Base-by-base conservation (phyloP, 2,113 vertebrate species). In the Psettodes erumei region DNA sequence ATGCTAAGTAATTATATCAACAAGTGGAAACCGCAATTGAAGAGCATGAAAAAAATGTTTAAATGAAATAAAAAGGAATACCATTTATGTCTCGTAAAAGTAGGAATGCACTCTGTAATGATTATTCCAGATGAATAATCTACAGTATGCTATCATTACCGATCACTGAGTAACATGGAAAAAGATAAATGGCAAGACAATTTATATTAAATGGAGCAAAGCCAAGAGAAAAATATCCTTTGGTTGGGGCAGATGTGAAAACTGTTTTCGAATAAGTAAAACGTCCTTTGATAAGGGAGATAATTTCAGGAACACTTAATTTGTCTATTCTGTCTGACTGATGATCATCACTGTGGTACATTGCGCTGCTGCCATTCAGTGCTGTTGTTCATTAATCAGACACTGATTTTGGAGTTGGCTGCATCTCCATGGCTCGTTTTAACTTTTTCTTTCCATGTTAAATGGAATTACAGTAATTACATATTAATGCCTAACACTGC, bases 321-420 rank as follows among this genome's bases (percentile, higher is more conserved):
- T 15, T 53, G 32, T 40, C 63, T n/a, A 21, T 37, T 40, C 27
- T n/a, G n/a, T 48, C 53, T 71, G 66, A 63, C 7, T 73, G 68
- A 47, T 25, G 40, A 33, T 58, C 58, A 54, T 37, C 30, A 19
- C 25, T n/a, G 13, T 32, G 53, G 13, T 43, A 59, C 33, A 47
- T 64, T 18, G 61, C 2, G 12, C 19, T 32, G 23, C 67, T 59
- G 19, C 16, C 38, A 35, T 27, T 35, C 51, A 51, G 13, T 51
- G 15, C 0, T 8, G 38, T 23, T 62, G 9, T 11, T 32, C 25
- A 12, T 32, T 47, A 56, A 63, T 62, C 27, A 58, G n/a, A n/a
- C n/a, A n/a, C n/a, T n/a, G n/a, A n/a, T n/a, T n/a, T n/a, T n/a
- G n/a, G n/a, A n/a, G n/a, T 8, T 19, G n/a, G 15, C 8, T 45